A percentile compares a stretch with the other conserved stretches of the same genome.
Evolutionary conservation across 2,797 vertebrate genomes (phyloP).

Genomic region (Hyperoplus immaculatus): DNA sequence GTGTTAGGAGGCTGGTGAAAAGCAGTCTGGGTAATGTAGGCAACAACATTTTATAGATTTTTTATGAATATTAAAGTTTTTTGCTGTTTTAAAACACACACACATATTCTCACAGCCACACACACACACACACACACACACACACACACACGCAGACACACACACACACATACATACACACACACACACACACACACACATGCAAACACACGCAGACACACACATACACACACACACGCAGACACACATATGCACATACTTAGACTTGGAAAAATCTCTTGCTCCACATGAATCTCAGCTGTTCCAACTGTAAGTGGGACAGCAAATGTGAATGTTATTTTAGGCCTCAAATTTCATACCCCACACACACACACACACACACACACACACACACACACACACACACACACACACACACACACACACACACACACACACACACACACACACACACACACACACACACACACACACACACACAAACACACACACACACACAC

Average conservation of each 20-base stretch:
- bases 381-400: neutral
- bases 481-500: slow-evolving; percentile 22
- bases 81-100: slow-evolving; percentile 7
- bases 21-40: slow-evolving; percentile 15
- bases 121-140: too few relatives aligned
- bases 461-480: slow-evolving; percentile 7
- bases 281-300: slow-evolving; percentile 41
- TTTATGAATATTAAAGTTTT: neutral
- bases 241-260: slow-evolving; percentile 2
- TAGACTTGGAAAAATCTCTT: neutral
- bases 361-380: too few relatives aligned
- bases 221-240: neutral
- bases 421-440: too few relatives aligned
- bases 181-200: too few relatives aligned
- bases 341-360: too few relatives aligned
- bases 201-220: too few relatives aligned
- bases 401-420: too few relatives aligned
- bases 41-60: neutral
- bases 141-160: too few relatives aligned
- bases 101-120: neutral
- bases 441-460: slow-evolving; percentile 2
- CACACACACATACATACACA: neutral
- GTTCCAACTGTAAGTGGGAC: slow-evolving; percentile 23
- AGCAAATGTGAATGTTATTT: slow-evolving; percentile 1
- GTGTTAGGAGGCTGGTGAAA: too few relatives aligned